A percentile compares a stretch with the other conserved stretches of the same genome.
Evolutionary conservation across 1,140 invertebrate genomes (phyloP).

Genomic region (Neodiprion virginianus): DNA sequence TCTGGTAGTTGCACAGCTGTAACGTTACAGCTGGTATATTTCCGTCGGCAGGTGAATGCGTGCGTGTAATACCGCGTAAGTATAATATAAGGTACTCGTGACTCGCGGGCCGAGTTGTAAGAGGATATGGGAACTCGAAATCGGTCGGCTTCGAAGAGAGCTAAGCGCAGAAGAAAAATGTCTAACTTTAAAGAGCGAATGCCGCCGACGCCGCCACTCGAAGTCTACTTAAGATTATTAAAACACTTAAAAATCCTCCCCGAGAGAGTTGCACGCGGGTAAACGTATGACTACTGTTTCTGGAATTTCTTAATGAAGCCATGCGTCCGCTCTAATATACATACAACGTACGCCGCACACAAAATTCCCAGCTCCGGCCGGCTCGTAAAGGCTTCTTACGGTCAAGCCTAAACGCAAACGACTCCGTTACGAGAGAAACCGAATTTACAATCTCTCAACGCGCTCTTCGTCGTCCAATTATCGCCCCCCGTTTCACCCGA

Average conservation of each 20-base stretch:
- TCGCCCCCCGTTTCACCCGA: background rate
- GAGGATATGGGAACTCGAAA: background rate
- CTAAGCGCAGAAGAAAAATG: background rate
- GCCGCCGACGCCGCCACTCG: background rate
- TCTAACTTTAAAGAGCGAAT: background rate
- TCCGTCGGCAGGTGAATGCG: background rate
- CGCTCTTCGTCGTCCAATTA: background rate
- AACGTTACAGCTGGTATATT: background rate
- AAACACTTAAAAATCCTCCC: conserved; percentile 5
- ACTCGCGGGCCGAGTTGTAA: background rate
- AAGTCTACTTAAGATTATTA: conserved; percentile 14
- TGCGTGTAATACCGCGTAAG: too few relatives aligned
- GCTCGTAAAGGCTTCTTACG: background rate
- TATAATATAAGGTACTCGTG: background rate
- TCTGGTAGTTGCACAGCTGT: background rate
- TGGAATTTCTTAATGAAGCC: conserved; percentile 26
- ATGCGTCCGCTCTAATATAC: conserved; percentile 9
- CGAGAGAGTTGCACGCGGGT: background rate
- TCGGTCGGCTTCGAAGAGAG: background rate
- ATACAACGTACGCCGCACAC: background rate
- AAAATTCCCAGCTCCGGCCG: background rate
- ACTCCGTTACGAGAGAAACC: background rate
- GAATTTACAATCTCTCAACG: background rate
- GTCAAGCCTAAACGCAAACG: background rate
- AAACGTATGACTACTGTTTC: conserved; percentile 17